Percentiles rank a stretch among this genome's conserved stretches.
These are phyloP conservation scores for Podiceps cristatus DNA, from an alignment of 2,113 vertebrate species.

Conservation along the genomic window DNA sequence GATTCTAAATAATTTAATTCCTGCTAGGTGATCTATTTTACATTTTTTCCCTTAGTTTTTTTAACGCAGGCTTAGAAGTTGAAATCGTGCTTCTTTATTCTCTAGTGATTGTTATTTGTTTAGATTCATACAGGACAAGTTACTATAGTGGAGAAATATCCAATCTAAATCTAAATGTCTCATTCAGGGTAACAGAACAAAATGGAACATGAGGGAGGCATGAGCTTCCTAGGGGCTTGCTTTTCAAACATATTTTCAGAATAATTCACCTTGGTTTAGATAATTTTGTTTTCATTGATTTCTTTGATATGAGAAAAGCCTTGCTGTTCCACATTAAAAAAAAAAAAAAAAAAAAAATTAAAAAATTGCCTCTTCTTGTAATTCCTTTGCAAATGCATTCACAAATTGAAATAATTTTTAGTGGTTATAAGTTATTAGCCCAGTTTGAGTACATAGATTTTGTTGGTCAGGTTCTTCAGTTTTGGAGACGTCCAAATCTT, in stretches of 20 bases:
- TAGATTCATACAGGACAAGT: neutral
- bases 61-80: neutral
- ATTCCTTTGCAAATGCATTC: accelerated
- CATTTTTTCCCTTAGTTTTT: neutral
- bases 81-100: neutral
- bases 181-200: neutral
- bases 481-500: neutral
- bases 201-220: neutral
- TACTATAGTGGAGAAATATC: neutral
- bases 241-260: neutral
- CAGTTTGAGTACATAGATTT: neutral
- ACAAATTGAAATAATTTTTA: neutral
- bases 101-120: neutral
- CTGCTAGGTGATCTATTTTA: neutral
- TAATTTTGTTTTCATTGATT: neutral
- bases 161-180: accelerated
- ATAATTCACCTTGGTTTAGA: neutral
- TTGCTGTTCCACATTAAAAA: neutral
- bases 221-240: neutral
- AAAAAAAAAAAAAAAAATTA: neutral
- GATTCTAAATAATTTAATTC: neutral
- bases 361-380: accelerated
- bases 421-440: neutral
- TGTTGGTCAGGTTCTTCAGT: neutral
- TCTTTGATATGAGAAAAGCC: neutral